Conservation (phyloP, 2,113 vertebrate genomes). For the Pomatorhinus ruficollis region DNA sequence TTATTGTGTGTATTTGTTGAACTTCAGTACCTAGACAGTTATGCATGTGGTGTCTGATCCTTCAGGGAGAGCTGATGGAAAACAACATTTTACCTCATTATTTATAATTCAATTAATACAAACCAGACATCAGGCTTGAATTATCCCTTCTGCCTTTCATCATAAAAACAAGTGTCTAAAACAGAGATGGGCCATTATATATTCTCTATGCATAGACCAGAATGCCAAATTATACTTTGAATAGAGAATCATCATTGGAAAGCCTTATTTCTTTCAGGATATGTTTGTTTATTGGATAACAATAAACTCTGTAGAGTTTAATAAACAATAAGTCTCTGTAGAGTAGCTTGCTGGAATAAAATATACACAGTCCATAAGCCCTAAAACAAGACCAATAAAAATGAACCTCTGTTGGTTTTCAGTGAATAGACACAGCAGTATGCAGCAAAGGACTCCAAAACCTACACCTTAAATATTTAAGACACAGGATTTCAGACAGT, state of each 20-base stretch:
- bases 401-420: neutral
- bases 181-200: neutral
- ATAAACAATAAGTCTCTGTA: neutral
- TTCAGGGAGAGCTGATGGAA: neutral
- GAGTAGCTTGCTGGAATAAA: slow-evolving; percentile 12
- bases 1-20: neutral
- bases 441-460: neutral
- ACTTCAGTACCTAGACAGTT: neutral
- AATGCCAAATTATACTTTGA: slow-evolving; percentile 1
- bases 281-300: neutral
- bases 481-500: neutral
- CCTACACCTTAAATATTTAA: neutral
- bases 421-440: neutral
- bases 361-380: neutral
- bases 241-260: neutral
- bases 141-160: neutral
- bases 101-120: slow-evolving; percentile 39
- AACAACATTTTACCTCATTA: neutral
- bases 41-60: neutral
- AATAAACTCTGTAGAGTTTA: neutral
- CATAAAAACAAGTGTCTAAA: neutral
- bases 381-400: neutral
- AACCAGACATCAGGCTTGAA: slow-evolving; percentile 1
- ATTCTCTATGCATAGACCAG: neutral
- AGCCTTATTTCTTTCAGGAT: neutral